Percentiles rank a stretch among this genome's conserved stretches.
These are phyloP conservation scores for Temnothorax nylanderi DNA, from an alignment of 1,140 invertebrate species.

Conservation along the genomic window DNA sequence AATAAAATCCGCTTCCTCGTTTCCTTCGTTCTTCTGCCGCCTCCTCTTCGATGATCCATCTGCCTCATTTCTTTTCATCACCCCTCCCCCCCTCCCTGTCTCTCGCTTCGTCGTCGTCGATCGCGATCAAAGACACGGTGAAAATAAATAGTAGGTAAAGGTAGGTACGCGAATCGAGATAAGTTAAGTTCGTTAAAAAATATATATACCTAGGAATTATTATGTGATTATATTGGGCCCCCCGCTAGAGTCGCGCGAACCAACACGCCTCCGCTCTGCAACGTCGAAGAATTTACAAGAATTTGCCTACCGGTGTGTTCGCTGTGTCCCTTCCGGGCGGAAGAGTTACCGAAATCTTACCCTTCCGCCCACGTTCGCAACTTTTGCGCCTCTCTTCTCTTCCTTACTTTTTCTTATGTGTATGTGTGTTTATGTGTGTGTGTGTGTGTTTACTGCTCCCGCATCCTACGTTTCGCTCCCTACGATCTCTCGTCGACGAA, in stretches of 20 bases:
- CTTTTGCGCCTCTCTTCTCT: not conserved
- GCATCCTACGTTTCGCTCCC: not conserved
- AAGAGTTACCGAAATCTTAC: constrained; percentile 16
- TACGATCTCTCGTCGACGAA: constrained; percentile 19
- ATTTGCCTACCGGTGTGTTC: constrained; percentile 49
- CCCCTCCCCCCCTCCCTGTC: not conserved
- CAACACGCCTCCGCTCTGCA: constrained; percentile 60
- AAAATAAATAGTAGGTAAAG: constrained; percentile 75
- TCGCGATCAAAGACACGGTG: constrained; percentile 67
- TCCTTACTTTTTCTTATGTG: not conserved
- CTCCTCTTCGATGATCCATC: not conserved
- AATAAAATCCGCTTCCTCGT: constrained; percentile 54
- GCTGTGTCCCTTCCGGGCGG: constrained; percentile 10
- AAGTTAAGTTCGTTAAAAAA: constrained; percentile 76
- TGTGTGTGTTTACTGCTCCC: constrained; percentile 34
- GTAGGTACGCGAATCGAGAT: constrained; percentile 73
- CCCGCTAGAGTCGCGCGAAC: constrained; percentile 70
- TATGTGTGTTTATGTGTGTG: constrained; percentile 24
- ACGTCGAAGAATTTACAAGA: constrained; percentile 67
- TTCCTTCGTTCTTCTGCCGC: not conserved
- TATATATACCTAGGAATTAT: constrained; percentile 76
- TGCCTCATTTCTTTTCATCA: not conserved
- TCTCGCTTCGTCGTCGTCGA: constrained; percentile 67
- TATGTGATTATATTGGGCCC: constrained; percentile 74
- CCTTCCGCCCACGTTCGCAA: not conserved